These are phyloP conservation scores for Poeciliopsis gracilis DNA, from an alignment of 2,797 vertebrate genomes.

Conservation along the genomic window DNA sequence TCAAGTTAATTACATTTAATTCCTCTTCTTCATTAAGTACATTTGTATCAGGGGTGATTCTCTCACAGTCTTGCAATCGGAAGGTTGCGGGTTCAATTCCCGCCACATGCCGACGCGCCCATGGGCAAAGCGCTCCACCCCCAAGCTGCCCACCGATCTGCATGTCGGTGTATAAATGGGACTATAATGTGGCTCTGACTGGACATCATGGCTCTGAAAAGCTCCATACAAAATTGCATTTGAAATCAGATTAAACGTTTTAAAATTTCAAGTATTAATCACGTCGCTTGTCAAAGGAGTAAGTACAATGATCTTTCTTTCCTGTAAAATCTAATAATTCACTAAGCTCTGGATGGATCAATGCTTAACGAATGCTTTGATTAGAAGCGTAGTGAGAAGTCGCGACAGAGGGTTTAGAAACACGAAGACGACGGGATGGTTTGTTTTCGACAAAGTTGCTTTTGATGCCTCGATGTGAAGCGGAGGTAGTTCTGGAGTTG, in stretches of 20 bases:
- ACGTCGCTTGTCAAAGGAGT: neutral
- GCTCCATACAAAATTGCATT: neutral
- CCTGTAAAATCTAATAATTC: neutral
- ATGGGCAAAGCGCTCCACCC: neutral
- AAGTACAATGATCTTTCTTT: neutral
- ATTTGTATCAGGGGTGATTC: neutral
- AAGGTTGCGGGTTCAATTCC: neutral
- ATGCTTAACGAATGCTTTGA: neutral
- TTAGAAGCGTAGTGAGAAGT: neutral
- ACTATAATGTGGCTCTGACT: neutral
- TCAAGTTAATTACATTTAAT: neutral
- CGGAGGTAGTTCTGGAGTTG: neutral
- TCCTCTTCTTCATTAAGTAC: neutral
- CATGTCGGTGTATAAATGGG: neutral
- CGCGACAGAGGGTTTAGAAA: neutral
- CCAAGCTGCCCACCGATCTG: neutral
- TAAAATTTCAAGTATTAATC: neutral
- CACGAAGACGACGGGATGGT: neutral
- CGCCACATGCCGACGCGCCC: neutral
- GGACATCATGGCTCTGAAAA: neutral
- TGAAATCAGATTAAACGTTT: neutral
- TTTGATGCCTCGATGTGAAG: neutral
- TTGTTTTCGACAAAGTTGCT: neutral
- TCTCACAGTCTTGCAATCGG: neutral
- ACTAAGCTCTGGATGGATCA: neutral